Base-by-base conservation (phyloP, 1,140 invertebrate species). In the Heliothis virescens region DNA sequence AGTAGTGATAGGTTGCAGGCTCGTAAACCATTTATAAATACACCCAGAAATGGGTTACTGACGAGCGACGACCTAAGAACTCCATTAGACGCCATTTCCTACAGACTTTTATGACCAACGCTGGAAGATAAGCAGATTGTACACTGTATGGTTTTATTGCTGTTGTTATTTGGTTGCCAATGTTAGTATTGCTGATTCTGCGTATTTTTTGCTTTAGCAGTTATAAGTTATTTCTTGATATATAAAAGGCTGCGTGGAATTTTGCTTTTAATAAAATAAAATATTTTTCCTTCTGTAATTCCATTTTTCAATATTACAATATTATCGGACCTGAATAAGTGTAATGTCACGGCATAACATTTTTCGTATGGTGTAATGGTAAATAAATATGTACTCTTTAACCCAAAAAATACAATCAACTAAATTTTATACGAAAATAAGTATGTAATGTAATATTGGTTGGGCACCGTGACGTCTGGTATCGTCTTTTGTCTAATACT, bases 21-120 rank as follows among this genome's bases (percentile, higher is more conserved):
- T 71, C 67, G 67, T 71, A 71, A 71, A 71, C 67, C 67, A 71
- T 71, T 71, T 71, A 71, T 71, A 71, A 71, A 71, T 71, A 71
- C 48, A 53, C 3, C 48, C 48, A 53, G 67, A 71, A 71, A 71
- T 71, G 48, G 67, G 47, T 71, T 53, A 71, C 47, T 71, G 48
- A 52, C 67, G 48, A 52, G n/a, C 67, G 34, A 53, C 48, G 67
- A 71, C 67, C 67, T 71, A 52, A 71, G 67, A 71, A 71, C 9
- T 52, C 67, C 67, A 71, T 71, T 71, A 71, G 67, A 26, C 48
- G 48, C 67, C 47, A 53, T 71, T 71, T 71, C 48, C 67, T 71
- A 11, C 67, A 29, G 67, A 71, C 48, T 71, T 71, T 71, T 71
- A 71, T 71, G 21, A 71, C 48, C 47, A 53, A 26, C 11, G 18